Percentiles rank a stretch among this genome's conserved stretches.
These are phyloP conservation scores for Aphrocallistes beatrix DNA, from an alignment of 37 sponge, comb jelly and placozoan species.

Conservation along the genomic window DNA sequence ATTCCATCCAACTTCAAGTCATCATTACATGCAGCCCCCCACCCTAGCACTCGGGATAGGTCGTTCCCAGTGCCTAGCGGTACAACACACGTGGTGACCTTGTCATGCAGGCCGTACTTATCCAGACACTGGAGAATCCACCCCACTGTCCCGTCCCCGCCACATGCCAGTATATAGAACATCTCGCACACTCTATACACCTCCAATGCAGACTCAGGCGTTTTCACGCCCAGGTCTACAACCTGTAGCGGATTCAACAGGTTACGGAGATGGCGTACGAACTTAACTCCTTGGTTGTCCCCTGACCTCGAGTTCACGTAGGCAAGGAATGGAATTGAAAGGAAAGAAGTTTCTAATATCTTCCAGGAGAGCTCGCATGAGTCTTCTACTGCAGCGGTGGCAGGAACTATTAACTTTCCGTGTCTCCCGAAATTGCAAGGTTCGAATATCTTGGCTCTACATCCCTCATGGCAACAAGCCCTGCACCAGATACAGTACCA, in stretches of 20 bases:
- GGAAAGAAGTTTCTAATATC: background rate
- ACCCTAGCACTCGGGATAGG: slow-evolving; percentile 84
- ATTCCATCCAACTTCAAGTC: slow-evolving; percentile 61
- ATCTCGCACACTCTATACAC: slow-evolving; percentile 65
- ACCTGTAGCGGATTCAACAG: slow-evolving; percentile 90
- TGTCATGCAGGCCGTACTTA: slow-evolving; percentile 58
- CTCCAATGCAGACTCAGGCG: slow-evolving; percentile 68
- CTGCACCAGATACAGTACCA: slow-evolving; percentile 92
- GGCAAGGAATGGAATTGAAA: slow-evolving; percentile 68
- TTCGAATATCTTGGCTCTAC: background rate
- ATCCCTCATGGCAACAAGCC: background rate
- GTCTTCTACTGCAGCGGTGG: background rate
- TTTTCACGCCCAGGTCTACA: slow-evolving; percentile 69
- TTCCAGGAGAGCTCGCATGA: background rate
- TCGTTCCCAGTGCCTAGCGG: slow-evolving; percentile 96
- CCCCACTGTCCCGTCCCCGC: slow-evolving; percentile 92
- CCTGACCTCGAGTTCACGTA: slow-evolving; percentile 92
- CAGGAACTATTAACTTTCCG: background rate
- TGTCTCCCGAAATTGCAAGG: background rate
- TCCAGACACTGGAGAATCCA: slow-evolving; percentile 89
- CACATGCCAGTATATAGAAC: slow-evolving; percentile 72
- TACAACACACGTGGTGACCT: slow-evolving; percentile 63
- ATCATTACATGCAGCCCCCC: slow-evolving; percentile 78
- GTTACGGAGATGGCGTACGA: slow-evolving; percentile 67
- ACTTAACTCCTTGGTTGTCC: slow-evolving; percentile 84